Conservation (phyloP, 2,888 invertebrate species). For the Dendrolimus pini region DNA sequence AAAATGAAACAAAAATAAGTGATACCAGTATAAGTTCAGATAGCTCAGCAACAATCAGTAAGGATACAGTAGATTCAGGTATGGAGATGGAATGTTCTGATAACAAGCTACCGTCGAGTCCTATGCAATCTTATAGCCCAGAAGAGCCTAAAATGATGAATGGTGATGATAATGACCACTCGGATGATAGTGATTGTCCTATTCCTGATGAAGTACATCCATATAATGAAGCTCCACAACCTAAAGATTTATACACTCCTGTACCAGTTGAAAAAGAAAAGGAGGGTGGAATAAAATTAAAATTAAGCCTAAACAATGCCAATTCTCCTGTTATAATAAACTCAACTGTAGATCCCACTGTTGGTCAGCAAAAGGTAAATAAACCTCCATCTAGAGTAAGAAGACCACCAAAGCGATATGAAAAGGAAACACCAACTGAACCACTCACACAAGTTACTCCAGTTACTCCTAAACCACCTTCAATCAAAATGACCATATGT, state of each 20-base stretch:
- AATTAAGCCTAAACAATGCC: conserved; percentile 66
- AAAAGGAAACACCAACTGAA: conserved; percentile 37
- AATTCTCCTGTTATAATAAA: conserved; percentile 70
- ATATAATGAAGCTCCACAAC: conserved; percentile 20
- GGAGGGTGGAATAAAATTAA: conserved; percentile 65
- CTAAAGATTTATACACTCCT: conserved; percentile 5
- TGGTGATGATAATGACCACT: conserved; percentile 55
- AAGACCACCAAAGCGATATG: conserved; percentile 64
- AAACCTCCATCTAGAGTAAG: conserved; percentile 58
- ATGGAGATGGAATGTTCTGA: conserved; percentile 42
- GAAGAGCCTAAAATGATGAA: conserved; percentile 33
- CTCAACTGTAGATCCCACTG: conserved; percentile 66
- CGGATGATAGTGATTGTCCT: conserved; percentile 53
- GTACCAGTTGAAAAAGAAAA: conserved; percentile 44
- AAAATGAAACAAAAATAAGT: conserved; percentile 38
- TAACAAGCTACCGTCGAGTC: conserved; percentile 32
- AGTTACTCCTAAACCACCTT: conserved; percentile 38
- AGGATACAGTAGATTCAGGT: conserved; percentile 44
- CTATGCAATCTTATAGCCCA: conserved; percentile 28
- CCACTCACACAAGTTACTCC: conserved; percentile 11
- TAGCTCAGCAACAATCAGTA: conserved; percentile 33
- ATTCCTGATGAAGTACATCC: conserved; percentile 34
- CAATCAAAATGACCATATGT: conserved; percentile 71
- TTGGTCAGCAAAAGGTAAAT: conserved; percentile 49
- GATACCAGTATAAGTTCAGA: conserved; percentile 47